Base-by-base conservation (phyloP, 2,113 vertebrate genomes). In the Talpa occidentalis region DNA sequence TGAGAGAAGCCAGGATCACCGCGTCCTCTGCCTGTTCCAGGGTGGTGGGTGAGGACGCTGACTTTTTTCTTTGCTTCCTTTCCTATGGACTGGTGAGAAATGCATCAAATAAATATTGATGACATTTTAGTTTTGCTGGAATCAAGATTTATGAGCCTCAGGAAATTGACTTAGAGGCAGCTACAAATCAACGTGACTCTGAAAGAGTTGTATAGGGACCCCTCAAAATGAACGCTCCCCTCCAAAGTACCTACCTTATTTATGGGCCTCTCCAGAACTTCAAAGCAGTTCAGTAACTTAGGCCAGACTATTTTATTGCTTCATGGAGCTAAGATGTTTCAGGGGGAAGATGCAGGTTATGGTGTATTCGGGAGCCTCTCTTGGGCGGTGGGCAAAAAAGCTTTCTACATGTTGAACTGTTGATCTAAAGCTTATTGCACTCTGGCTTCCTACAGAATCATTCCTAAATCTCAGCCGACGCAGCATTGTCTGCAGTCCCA, bases 231-330 rank as follows among this genome's bases (percentile, higher is more conserved):
- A 97, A 97, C 97, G 97, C 98, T 98, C 98, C 98, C 98, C 98
- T 98, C 99, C 98, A 98, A 99, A 99, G 98, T 98, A 99, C 98
- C 98, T 98, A 97, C 98, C 98, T 99, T 99, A 99, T 99, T 99
- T 99, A 99, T 99, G 98, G 98, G 98, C 98, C 97, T 98, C 98
- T 98, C 97, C 97, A 98, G 98, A 97, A 99, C 99, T 99, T 99
- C 99, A 99, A 99, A 99, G 98, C 98, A 97, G 95, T 97, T 97
- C 98, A 98, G 99, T 99, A 99, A 99, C 99, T 99, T 99, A 98
- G 98, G 97, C 98, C 98, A 99, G 99, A 99, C 98, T 96, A 98
- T 98, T 99, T 99, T 99, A 99, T 99, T 98, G 98, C 99, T 99
- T 98, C 66, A 32, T 98, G 98, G 98, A 99, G 99, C 98, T 98